Conservation (phyloP, 1,140 invertebrate genomes). For the Apis cerana region DNA sequence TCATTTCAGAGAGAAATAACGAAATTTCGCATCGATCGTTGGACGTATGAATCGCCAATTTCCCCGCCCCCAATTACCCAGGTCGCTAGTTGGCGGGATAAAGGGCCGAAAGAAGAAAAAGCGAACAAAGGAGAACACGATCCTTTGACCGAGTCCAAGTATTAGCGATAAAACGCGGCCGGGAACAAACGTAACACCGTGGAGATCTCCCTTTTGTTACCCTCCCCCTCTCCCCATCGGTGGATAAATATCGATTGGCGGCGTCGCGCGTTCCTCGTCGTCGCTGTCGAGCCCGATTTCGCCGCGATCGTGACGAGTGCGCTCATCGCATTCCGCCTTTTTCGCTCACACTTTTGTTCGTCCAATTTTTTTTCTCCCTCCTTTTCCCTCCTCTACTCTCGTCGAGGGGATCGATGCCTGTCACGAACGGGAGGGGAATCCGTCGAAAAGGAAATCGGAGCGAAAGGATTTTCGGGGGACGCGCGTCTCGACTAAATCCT, state of each 20-base stretch:
- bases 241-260: constrained; percentile 33
- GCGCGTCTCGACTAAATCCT: too few relatives aligned
- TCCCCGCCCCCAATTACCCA: background rate
- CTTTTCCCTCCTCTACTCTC: too few relatives aligned
- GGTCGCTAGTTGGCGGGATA: background rate
- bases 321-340: background rate
- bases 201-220: constrained; percentile 45
- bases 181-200: constrained; percentile 29
- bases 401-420: too few relatives aligned
- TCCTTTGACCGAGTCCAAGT: constrained; percentile 27
- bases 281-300: constrained; percentile 22
- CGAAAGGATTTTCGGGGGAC: too few relatives aligned
- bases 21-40: too few relatives aligned
- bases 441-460: too few relatives aligned
- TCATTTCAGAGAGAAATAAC: too few relatives aligned
- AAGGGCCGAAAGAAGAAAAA: constrained; percentile 9
- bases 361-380: too few relatives aligned
- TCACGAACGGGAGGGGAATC: too few relatives aligned
- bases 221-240: background rate
- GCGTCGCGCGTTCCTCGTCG: background rate
- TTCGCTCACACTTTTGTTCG: constrained; percentile 25
- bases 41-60: background rate
- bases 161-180: constrained; percentile 26
- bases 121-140: constrained; percentile 24
- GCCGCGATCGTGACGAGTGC: constrained; percentile 27